phyloP scores from a whole-genome alignment of 1,140 invertebrate genomes.

The Hyposmocoma kahamanoa region DNA sequence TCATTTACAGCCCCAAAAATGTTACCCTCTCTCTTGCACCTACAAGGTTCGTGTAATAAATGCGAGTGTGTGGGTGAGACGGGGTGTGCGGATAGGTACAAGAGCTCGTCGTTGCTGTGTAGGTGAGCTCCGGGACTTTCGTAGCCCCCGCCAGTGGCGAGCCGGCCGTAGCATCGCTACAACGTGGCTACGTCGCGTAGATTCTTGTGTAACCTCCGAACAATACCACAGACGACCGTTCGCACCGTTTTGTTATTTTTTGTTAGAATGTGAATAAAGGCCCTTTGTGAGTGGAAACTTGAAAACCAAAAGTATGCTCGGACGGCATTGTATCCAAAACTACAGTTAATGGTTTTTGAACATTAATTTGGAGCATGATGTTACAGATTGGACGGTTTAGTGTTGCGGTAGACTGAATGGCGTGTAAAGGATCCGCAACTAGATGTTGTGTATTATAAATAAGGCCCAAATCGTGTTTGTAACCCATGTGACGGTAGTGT shows the following conservation, averaged over 20 bases:
- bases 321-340: constrained; percentile 34
- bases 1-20: constrained; percentile 66
- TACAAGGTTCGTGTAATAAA: constrained; percentile 35
- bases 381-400: constrained; percentile 31
- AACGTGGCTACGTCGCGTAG: constrained; percentile 57
- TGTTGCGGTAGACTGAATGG: constrained; percentile 26
- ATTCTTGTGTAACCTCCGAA: constrained; percentile 31
- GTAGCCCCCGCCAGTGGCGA: constrained; percentile 65
- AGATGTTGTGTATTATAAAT: constrained; percentile 23
- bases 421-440: constrained; percentile 16
- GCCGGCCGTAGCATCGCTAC: constrained; percentile 49
- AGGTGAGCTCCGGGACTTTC: constrained; percentile 48
- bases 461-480: constrained; percentile 10
- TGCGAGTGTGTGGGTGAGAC: constrained; percentile 37
- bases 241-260: constrained; percentile 59
- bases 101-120: constrained; percentile 32
- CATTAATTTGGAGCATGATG: constrained; percentile 31
- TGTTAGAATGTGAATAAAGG: constrained; percentile 42
- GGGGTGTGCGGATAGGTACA: constrained; percentile 14
- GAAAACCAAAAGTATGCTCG: constrained; percentile 47
- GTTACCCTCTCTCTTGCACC: constrained; percentile 58
- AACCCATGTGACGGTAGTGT: constrained; percentile 33
- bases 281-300: constrained; percentile 36
- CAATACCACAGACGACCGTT: constrained; percentile 54
- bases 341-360: constrained; percentile 41